Evolutionary conservation across 2,797 vertebrate genomes (phyloP), one percentile per base, ranked within the genome.

Genomic region (Takifugu ocellatus): DNA sequence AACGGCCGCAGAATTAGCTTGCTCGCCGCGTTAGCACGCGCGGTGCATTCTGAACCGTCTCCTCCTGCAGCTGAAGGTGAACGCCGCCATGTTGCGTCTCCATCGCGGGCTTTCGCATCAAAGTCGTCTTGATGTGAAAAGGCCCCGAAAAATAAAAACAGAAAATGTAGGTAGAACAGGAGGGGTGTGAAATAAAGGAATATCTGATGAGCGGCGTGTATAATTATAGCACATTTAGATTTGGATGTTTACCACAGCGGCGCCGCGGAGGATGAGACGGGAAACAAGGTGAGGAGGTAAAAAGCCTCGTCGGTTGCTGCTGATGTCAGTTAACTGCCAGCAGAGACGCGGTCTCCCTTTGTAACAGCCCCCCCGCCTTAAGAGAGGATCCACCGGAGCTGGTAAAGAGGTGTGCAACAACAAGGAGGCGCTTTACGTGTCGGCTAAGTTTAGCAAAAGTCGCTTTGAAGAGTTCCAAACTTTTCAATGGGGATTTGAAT

Each of bases 61-160:
- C 15, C 42, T 72, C 48, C 49, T 63, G 67, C 68, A 68, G 66
- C 74, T 62, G 63, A 63, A 60, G 66, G 72, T 68, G 63, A 85
- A 39, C 9, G 74, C 63, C 71, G 36, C 63, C 66, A 63, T 63
- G 78, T 59, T 77, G 51, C 70, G 75, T 68, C 44, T 74, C 54
- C 60, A 80, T 80, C 77, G 79, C 70, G 33, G 85, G 82, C 79
- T 68, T 21, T 39, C 62, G 57, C 76, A 82, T 85, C 78, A 81
- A 87, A 83, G 73, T 80, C 70, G 73, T 63, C 84, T 84, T 83
- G 71, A 85, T 75, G 78, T 68, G 56, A 36, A 63, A 50, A 5
- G 47, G 53, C 36, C 56, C 70, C 45, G 45, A 44, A 54, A 61
- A 59, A 53, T 14, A 74, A n/a, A 33, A 31, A 54, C 31, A 56